Conservation (phyloP, 2,113 vertebrate species). For the Elachura formosa region DNA sequence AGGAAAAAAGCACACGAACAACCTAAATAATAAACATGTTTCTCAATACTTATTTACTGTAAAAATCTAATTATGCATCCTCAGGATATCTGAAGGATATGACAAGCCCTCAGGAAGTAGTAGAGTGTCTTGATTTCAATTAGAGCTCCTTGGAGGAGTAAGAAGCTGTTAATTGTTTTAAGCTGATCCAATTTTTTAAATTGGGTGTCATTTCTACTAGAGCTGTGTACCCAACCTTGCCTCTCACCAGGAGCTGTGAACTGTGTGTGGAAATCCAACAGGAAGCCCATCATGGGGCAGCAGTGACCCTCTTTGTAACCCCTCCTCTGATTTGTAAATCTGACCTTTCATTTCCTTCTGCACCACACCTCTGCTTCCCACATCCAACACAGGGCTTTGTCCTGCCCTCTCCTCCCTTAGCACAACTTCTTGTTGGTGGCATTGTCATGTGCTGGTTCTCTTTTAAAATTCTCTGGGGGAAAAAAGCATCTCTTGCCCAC, state of each 20-base stretch:
- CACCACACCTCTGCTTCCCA: not conserved
- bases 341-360: not conserved
- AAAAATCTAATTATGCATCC: not conserved
- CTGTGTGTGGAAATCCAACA: not conserved
- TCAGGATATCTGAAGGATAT: not conserved
- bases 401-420: not conserved
- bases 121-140: not conserved
- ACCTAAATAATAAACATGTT: constrained; percentile 22
- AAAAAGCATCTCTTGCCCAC: not conserved
- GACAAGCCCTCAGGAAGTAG: not conserved
- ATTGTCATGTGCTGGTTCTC: not conserved
- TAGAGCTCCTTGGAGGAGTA: not conserved
- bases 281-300: not conserved
- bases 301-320: not conserved
- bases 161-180: not conserved
- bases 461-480: not conserved
- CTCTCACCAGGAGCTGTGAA: not conserved
- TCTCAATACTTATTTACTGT: not conserved
- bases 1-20: not conserved
- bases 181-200: not conserved
- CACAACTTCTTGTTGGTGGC: not conserved
- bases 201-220: not conserved
- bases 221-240: not conserved
- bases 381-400: not conserved
- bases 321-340: not conserved